Evolutionary conservation across 2,113 vertebrate species (phyloP), one percentile per base, ranked within the genome.

Genomic region (Osmerus mordax): DNA sequence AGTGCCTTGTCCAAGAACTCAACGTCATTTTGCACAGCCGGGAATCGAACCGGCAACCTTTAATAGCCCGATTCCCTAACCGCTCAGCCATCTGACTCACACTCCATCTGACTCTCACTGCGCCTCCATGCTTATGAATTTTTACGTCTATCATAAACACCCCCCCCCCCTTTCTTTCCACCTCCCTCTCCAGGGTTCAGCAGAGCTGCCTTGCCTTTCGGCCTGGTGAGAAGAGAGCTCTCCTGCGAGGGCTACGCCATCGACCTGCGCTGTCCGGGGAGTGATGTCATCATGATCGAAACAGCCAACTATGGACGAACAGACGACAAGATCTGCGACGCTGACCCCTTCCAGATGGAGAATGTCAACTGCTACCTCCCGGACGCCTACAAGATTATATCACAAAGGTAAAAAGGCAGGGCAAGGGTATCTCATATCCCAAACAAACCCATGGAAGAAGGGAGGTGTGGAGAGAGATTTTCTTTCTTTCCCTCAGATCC

Each of bases 311-410:
- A 99, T 41, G 97, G 97, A 70, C 94, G 97, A 55, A 99, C 97
- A 19, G 97, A 99, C 4, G 94, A 98, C 94, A 98, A 99, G 93
- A 98, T 99, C 82, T 99, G 97, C 72, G 97, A 98, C 77, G 97
- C 97, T 61, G 97, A 99, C 89, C 96, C 96, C 0, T 98, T 99
- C 93, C 97, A 99, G 92, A 99, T 99, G 97, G 97, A 99, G 89
- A 99, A 99, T 80, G 94, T 94, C 75, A 95, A 98, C 84, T 99
- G 97, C 91, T 98, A 98, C 93, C 97, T 99, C 88, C 96, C 97
- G 72, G 97, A 99, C 2, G 97, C 97, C 89, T 98, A 98, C 92
- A 99, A 99, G 93, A 98, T 99, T 80, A 97, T 97, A 94, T 98
- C 97, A 84, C 96, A 98, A 91, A 98, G 97, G 97, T 65, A 21